Evolutionary conservation across 2,888 invertebrate species (phyloP), one percentile per base, ranked within the genome.

Genomic region (Carcina quercana): DNA sequence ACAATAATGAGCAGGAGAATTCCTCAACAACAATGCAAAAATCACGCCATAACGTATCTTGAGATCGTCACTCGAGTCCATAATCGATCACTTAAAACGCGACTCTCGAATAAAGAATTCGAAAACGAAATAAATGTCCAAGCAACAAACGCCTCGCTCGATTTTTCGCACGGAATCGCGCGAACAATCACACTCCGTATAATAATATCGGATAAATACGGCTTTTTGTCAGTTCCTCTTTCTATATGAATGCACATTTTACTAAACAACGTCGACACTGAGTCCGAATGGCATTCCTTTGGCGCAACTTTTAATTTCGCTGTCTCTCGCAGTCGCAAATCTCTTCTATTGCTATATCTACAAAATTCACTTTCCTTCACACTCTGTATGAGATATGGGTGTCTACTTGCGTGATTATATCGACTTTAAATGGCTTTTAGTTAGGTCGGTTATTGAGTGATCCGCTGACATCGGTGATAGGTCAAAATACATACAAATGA

Each of bases 171-270:
- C 65, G 59, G 40, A 46, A 52, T 54, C 64, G 51, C 59, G 59
- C 61, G 58, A 61, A 67, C 65, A 71, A 63, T 68, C 64, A 59
- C 47, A 42, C 54, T 54, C 53, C 53, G 53, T 62, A 57, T 59
- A 55, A 61, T 66, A 64, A 64, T 66, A 69, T 61, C 54, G 54
- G 60, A 63, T 66, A 70, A n/a, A 67, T 65, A 61, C 57, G 54
- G 52, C 59, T 68, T 70, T 73, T 68, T 68, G 60, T 58, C 49
- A 43, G 48, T 55, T 58, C 50, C 54, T 55, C 29, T 63, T 73
- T 74, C 75, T 73, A 61, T 76, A 69, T 64, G 68, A 73, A 68
- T 76, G 72, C 78, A 73, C 73, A 74, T 71, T 75, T 72, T 59
- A 65, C 72, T 71, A 74, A 74, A 71, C 72, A 73, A 63, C 64